Conservation (phyloP, 2,888 invertebrate species). For the Apoderus coryli region DNA sequence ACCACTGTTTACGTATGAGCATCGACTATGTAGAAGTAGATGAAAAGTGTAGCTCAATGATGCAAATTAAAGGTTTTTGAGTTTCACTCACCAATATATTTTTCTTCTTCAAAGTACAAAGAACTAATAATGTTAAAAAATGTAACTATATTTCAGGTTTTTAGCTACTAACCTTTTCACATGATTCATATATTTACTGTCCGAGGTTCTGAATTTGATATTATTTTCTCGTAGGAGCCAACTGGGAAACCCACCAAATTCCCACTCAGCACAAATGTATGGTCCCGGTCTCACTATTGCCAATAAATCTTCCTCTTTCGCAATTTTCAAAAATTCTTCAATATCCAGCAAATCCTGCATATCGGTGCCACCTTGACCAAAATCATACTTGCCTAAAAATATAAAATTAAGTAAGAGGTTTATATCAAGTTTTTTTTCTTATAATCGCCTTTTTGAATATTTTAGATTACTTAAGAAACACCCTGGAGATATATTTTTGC, state of each 20-base stretch:
- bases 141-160: no score
- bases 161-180: slow-evolving; percentile 15
- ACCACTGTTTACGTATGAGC: no score
- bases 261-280: slow-evolving; percentile 86
- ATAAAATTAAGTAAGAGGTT: no score
- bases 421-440: background rate
- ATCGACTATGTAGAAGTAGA: no score
- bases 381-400: slow-evolving; percentile 41
- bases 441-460: no score
- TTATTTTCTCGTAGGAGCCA: slow-evolving; percentile 31
- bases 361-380: slow-evolving; percentile 47
- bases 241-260: slow-evolving; percentile 36
- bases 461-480: no score
- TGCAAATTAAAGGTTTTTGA: no score
- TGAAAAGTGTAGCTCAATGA: no score
- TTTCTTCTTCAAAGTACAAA: no score
- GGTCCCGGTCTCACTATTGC: slow-evolving; percentile 80
- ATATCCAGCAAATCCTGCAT: slow-evolving; percentile 38
- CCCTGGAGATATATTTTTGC: no score
- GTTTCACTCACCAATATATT: no score
- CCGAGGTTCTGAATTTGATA: slow-evolving; percentile 33
- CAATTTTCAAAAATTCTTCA: slow-evolving; percentile 51
- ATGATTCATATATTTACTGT: slow-evolving; percentile 25
- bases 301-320: slow-evolving; percentile 47
- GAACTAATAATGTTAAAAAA: no score